Conservation (phyloP, 2,113 vertebrate genomes). For the Larimichthys polyactis region DNA sequence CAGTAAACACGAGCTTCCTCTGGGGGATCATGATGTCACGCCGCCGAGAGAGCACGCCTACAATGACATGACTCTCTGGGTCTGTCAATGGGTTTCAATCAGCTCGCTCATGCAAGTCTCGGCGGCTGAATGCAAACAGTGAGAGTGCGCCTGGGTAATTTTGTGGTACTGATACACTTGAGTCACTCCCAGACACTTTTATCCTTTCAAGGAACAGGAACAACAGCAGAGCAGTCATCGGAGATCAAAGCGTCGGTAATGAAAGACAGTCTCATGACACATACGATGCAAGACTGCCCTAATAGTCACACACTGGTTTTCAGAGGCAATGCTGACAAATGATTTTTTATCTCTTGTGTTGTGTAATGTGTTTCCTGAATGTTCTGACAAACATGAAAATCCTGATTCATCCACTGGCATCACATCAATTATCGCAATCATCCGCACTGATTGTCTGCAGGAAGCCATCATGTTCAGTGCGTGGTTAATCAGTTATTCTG, state of each 20-base stretch:
- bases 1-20: constrained; percentile 52
- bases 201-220: constrained; percentile 46
- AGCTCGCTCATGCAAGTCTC: constrained; percentile 6
- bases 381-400: neutral
- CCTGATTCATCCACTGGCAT: neutral
- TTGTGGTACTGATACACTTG: constrained; percentile 38
- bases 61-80: constrained; percentile 10
- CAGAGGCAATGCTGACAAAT: constrained; percentile 20
- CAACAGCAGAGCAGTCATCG: constrained; percentile 32
- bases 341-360: constrained; percentile 2
- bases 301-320: neutral
- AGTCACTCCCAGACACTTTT: constrained; percentile 51
- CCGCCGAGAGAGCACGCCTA: neutral
- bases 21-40: constrained; percentile 8
- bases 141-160: constrained; percentile 40
- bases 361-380: neutral
- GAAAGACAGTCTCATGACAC: constrained; percentile 49
- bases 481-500: neutral
- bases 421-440: neutral
- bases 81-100: constrained; percentile 27
- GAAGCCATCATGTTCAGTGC: neutral
- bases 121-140: constrained; percentile 30
- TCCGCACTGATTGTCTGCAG: neutral
- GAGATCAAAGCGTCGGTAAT: constrained; percentile 45
- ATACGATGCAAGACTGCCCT: neutral